Evolutionary conservation across 2,888 invertebrate species (phyloP), one percentile per base, ranked within the genome.

Genomic region (Harpalus rufipes): DNA sequence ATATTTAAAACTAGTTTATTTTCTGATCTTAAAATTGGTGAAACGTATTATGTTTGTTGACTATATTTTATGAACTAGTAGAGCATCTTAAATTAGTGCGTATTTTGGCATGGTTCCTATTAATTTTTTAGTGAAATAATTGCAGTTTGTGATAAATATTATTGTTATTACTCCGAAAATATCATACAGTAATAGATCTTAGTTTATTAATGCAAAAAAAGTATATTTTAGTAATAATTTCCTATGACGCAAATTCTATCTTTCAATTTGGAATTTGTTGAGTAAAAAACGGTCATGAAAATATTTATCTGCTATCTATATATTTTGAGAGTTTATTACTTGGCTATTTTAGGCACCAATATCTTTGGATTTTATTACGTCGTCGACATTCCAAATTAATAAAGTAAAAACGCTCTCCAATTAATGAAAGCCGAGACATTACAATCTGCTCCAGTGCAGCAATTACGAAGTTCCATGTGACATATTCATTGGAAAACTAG

Each of bases 401-500:
- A 68, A 68, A 68, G 68, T 68, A 68, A 68, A 68, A 68, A 68
- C 68, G 32, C 25, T 68, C 39, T 39, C 14, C 68, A 68, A 68
- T 68, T 68, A 68, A 68, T 68, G 68, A 68, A 68, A 68, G 32
- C 68, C 25, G 39, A 39, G 32, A 68, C 68, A 68, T 68, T 68
- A 68, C 32, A 68, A 68, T 68, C 68, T 68, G 32, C 25, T 14
- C 32, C n/a, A 39, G 32, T 32, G 68, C 39, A 68, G 68, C 68
- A 68, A 68, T 68, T 68, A 68, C 39, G n/a, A 39, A 68, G 25
- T 68, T 68, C 68, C 21, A 14, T 14, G 68, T 68, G 68, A 68
- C 68, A 68, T 68, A 68, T 68, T 68, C 68, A 68, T 68, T 68
- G 68, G 68, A 68, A 68, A 68, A 68, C 68, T 68, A 68, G 68